Evolutionary conservation across 64 coral and sea anemone species (phyloP).

Genomic region (Stichodactyla helianthus): DNA sequence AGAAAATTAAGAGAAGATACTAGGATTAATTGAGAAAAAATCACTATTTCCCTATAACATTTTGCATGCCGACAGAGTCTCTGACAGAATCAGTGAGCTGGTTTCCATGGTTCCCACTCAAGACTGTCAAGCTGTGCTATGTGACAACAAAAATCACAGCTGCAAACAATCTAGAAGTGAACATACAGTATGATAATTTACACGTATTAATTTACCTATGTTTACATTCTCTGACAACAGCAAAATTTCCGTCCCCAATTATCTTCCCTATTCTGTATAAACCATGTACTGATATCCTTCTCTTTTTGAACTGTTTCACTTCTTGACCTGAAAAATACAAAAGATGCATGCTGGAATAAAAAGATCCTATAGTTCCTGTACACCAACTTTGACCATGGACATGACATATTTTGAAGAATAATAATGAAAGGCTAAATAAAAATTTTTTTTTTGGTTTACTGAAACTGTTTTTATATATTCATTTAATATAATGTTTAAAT

Average conservation of each 20-base stretch:
- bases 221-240: slow-evolving; percentile 95
- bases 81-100: too few species aligned
- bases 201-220: slow-evolving; percentile 52
- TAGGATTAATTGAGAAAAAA: background rate
- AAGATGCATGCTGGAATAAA: background rate
- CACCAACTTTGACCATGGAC: too few species aligned
- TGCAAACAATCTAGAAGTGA: background rate
- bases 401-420: too few species aligned
- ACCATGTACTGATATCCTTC: slow-evolving; percentile 86
- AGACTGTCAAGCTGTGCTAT: too few species aligned
- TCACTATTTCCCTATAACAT: background rate
- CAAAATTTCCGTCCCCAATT: slow-evolving; percentile 98
- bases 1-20: background rate
- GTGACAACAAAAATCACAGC: too few species aligned
- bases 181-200: background rate
- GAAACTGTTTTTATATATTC: too few species aligned
- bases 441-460: too few species aligned
- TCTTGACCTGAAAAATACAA: slow-evolving; percentile 50
- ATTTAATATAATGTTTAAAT: too few species aligned
- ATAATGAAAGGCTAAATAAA: too few species aligned
- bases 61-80: too few species aligned
- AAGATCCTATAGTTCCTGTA: background rate
- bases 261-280: slow-evolving; percentile 99
- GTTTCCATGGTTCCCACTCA: too few species aligned
- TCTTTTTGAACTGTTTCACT: slow-evolving; percentile 55